Base-by-base conservation (phyloP, 2,113 vertebrate species). In the Nesoenas mayeri region DNA sequence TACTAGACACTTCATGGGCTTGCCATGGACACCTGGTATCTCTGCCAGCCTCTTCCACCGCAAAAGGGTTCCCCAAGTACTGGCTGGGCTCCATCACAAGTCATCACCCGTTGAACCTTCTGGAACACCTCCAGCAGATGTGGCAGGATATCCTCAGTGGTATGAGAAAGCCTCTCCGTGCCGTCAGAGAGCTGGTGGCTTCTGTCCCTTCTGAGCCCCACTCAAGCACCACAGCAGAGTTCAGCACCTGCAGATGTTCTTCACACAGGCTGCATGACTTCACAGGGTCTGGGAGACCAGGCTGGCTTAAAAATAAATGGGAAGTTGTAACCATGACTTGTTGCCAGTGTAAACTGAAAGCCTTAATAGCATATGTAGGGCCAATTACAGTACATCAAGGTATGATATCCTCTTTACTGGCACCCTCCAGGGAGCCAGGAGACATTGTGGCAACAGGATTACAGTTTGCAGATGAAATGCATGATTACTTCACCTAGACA, bases 381-480 rank as follows among this genome's bases (percentile, higher is more conserved):
- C 84, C 64, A 61, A 83, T 89, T 91, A 87, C 54, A 79, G 54
- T 64, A 26, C 75, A 67, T 95, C 65, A 70, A 54, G 64, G 72
- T 91, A 60, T 65, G 31, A 86, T 87, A 85, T 36, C 79, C 75
- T 75, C 79, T 95, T 95, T 82, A 85, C 61, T 89, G 89, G 48
- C 60, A 48, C 84, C 83, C 90, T 92, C 88, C 38, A 73, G 91
- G 91, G 95, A 89, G 82, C 73, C 54, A 20, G 75, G 89, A 84
- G 81, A 82, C 80, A 15, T 14, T 54, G 61, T 80, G 87, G 89
- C 83, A 93, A 89, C 86, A 83, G 60, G 62, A 75, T 89, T 93
- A 85, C 60, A 58, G 74, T 85, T 92, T 92, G 65, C 92, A 96
- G 85, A 92, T 93, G 61, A 95, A 75, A 60, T 34, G 90, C 73